Base-by-base conservation (phyloP, 2,113 vertebrate species). In the Damaliscus lunatus region DNA sequence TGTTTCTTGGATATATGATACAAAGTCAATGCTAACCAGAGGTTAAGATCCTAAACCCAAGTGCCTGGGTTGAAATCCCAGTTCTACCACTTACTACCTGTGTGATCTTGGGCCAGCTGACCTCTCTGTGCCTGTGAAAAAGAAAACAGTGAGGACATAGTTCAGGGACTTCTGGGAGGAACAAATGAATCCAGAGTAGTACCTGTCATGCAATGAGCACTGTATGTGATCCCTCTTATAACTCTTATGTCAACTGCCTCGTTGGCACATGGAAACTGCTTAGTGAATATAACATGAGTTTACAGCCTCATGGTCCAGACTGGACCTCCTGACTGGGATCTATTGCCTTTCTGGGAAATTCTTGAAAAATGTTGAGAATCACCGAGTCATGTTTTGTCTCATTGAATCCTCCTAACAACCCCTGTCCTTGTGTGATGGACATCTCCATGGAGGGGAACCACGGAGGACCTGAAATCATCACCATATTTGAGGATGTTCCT, bases 301-400 rank as follows among this genome's bases (percentile, higher is more conserved):
- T n/a, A 23, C 17, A 62, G 62, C 33, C 40, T 6, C 12, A 52
- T 31, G 53, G 8, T 83, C 31, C 31, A 14, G 55, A 15, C 33
- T 21, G 19, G 71, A 50, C 62, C 2, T 6, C 48, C 40, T 17
- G 78, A 21, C 31, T 1, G 7, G 27, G 21, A 3, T 3, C 0
- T 15, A 31, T 17, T 27, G 14, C 14, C 60, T 62, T 64, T 3
- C 5, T 29, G 19, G 15, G 71, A 57, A 60, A 33, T 17, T 25
- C 10, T 46, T 2, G 59, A 62, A 12, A 31, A 62, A 31, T 31
- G 5, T 62, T 29, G 21, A 83, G 81, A 62, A 46, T 86, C 33
- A 0, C 36, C 8, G 4, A 27, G n/a, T 8, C 43, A 4, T 0
- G 0, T 2, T 1, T 16, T 15, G 2, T n/a, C 43, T 60, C 59